phyloP scores from a whole-genome alignment of 1,140 invertebrate species.

The Campodea augens region DNA sequence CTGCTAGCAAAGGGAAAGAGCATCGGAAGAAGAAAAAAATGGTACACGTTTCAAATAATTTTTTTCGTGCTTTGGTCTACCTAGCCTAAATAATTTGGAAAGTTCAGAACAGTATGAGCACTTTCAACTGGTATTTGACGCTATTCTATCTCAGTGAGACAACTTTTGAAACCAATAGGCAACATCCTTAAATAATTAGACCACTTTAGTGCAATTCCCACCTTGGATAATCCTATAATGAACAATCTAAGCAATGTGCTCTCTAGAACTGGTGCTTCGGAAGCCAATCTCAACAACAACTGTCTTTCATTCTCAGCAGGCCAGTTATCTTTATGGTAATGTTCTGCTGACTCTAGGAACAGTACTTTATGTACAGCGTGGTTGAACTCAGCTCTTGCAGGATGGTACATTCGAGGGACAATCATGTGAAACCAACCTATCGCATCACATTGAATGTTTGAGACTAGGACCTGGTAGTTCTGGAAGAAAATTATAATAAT shows the following conservation, averaged over 20 bases:
- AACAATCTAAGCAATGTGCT: constrained; percentile 61
- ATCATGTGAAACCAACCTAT: constrained; percentile 69
- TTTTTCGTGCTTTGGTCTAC: no score
- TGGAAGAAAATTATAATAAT: constrained; percentile 22
- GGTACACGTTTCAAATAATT: no score
- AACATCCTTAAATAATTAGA: no score
- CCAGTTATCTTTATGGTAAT: constrained; percentile 86
- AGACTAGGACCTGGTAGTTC: constrained; percentile 45
- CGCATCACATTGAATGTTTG: constrained; percentile 58
- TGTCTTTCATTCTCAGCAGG: constrained; percentile 68
- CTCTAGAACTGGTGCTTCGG: constrained; percentile 71
- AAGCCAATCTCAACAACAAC: constrained; percentile 56
- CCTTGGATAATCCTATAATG: constrained; percentile 61
- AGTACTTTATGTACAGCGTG: constrained; percentile 59
- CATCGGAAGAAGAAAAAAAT: no score
- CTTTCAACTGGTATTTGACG: constrained; percentile 6
- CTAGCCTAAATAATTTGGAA: no score
- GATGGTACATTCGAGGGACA: constrained; percentile 51
- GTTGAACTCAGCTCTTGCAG: constrained; percentile 48
- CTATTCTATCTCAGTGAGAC: no score
- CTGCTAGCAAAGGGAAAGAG: no score
- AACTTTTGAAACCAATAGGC: no score
- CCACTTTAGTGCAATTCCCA: no score
- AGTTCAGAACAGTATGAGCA: constrained; percentile 1
- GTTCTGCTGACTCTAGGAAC: constrained; percentile 46